These are phyloP conservation scores for Campoplex capitator DNA, from an alignment of 2,888 invertebrate genomes.

Conservation along the genomic window DNA sequence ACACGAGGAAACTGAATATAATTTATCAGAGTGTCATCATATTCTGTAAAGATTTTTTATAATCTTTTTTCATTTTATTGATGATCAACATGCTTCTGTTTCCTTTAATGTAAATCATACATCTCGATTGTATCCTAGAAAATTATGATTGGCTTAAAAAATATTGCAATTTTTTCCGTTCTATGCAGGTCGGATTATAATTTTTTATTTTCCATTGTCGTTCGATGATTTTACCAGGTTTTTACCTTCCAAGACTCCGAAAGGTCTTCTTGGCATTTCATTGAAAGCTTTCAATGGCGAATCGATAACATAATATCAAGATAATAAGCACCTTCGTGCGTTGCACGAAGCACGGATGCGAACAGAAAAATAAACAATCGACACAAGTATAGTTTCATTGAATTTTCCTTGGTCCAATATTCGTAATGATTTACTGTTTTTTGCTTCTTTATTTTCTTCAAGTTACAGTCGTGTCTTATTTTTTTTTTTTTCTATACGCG, in stretches of 20 bases:
- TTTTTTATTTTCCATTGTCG: not conserved
- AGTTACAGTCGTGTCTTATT: not conserved
- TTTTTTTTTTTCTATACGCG: not conserved
- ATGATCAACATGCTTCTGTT: not conserved
- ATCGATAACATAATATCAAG: conserved; percentile 4
- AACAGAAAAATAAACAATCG: not conserved
- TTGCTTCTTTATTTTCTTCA: not conserved
- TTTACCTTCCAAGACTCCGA: not conserved
- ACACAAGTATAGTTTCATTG: not conserved
- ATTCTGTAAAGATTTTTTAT: not conserved
- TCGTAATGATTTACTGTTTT: conserved; percentile 17
- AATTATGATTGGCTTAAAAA: not conserved
- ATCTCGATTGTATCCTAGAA: not conserved
- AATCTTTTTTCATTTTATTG: not conserved
- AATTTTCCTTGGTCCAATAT: conserved; percentile 18
- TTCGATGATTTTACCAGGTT: not conserved
- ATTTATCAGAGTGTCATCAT: not conserved
- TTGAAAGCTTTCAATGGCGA: conserved; percentile 3
- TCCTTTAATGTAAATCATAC: not conserved
- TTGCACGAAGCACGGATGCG: not conserved
- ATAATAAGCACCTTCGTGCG: conserved; percentile 1
- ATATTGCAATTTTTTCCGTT: not conserved
- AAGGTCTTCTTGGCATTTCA: conserved; percentile 18
- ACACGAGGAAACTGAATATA: not conserved
- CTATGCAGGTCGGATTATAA: not conserved